Conservation (phyloP, 2,797 vertebrate species). For the Myotis myotis region DNA sequence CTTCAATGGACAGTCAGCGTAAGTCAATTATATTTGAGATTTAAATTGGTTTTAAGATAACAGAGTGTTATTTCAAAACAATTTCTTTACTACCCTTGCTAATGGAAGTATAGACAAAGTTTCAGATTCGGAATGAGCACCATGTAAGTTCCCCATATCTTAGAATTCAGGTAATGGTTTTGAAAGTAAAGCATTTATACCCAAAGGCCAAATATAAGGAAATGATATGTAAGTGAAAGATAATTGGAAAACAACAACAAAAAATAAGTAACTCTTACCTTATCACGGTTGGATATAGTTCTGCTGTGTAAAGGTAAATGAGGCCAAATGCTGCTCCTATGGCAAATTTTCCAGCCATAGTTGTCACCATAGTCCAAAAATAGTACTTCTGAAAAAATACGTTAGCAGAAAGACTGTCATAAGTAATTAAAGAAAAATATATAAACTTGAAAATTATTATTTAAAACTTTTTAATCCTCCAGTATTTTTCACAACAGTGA, state of each 20-base stretch:
- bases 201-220: neutral
- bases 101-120: neutral
- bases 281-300: slow-evolving; percentile 94
- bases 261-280: slow-evolving; percentile 85
- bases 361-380: slow-evolving; percentile 83
- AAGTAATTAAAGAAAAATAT: slow-evolving; percentile 9
- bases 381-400: slow-evolving; percentile 75
- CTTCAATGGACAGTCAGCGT: neutral
- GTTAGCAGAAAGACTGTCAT: slow-evolving; percentile 26
- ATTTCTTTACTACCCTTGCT: neutral
- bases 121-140: neutral
- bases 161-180: neutral
- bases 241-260: neutral
- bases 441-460: neutral
- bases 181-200: neutral
- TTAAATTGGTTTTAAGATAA: neutral
- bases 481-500: slow-evolving; percentile 21
- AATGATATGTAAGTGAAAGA: neutral
- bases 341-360: slow-evolving; percentile 93
- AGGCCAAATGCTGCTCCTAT: slow-evolving; percentile 94
- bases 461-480: neutral
- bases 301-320: slow-evolving; percentile 95
- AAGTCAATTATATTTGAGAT: neutral
- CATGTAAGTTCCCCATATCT: neutral
- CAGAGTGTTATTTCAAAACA: neutral